Conservation (phyloP, 2,797 vertebrate genomes). For the Xenops minutus region DNA sequence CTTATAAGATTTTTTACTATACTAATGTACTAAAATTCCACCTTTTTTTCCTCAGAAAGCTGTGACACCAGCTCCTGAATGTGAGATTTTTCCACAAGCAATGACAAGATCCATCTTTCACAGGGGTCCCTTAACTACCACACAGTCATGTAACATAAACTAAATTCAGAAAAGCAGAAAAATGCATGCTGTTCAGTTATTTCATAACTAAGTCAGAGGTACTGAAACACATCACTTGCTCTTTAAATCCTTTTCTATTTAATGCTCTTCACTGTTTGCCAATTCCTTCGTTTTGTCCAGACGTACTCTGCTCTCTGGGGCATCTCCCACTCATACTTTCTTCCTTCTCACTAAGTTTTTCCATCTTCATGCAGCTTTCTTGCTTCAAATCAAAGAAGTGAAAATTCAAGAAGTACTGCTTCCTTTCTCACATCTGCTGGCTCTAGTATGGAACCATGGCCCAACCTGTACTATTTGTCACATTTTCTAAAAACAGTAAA, state of each 20-base stretch:
- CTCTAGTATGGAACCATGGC: neutral
- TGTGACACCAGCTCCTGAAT: neutral
- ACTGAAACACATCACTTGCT: neutral
- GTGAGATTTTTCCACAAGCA: neutral
- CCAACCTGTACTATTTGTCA: neutral
- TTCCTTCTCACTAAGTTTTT: neutral
- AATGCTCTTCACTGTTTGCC: neutral
- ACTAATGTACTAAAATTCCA: neutral
- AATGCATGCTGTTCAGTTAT: neutral
- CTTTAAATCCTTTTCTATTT: neutral
- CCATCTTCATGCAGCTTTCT: neutral
- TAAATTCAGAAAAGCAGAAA: neutral
- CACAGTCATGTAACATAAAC: neutral
- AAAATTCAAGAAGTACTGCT: neutral
- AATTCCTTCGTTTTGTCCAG: neutral
- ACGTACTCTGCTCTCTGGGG: neutral
- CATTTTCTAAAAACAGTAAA: neutral
- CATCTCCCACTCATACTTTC: neutral
- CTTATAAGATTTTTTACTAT: neutral
- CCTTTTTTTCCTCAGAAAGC: neutral
- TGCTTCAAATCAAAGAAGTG: neutral
- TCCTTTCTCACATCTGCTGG: neutral
- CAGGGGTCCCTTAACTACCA: neutral
- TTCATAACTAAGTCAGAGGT: neutral
- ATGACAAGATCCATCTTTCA: neutral